Conservation (phyloP, 2,113 vertebrate genomes). For the Silurus glanis region DNA sequence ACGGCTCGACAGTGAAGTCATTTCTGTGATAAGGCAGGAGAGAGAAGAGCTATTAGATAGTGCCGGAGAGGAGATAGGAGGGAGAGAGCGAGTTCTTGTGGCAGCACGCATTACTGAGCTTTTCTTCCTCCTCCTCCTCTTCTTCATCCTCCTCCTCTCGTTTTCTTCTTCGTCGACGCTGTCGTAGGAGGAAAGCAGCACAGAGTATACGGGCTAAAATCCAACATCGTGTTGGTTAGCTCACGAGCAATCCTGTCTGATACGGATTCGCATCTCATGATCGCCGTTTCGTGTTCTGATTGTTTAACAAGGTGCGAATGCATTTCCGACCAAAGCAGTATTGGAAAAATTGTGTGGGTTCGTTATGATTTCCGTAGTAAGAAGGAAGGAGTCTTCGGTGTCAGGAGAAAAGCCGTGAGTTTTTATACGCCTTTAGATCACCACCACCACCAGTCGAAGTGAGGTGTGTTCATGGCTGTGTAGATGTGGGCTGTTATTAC, state of each 20-base stretch:
- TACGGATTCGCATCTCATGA: background rate
- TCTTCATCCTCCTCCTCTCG: background rate
- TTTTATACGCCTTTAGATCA: background rate
- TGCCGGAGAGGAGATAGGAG: conserved; percentile 14
- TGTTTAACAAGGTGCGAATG: background rate
- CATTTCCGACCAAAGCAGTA: background rate
- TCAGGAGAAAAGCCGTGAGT: background rate
- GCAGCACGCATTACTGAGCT: conserved; percentile 68
- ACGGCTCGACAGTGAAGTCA: background rate
- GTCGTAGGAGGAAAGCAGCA: conserved; percentile 53
- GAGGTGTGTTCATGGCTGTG: background rate
- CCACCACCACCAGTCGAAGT: background rate
- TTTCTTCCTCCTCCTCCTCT: conserved; percentile 54
- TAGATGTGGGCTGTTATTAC: background rate
- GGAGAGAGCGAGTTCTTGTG: conserved; percentile 48
- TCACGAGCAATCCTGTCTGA: background rate
- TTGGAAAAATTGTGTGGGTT: background rate
- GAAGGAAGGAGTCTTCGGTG: background rate
- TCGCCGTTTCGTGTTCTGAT: background rate
- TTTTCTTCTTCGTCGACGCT: conserved; percentile 59
- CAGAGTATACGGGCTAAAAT: conserved; percentile 62
- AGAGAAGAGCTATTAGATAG: conserved; percentile 13
- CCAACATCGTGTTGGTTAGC: conserved; percentile 33
- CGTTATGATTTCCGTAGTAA: background rate
- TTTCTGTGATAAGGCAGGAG: background rate